These are phyloP conservation scores for Argynnis bischoffii DNA, from an alignment of 2,888 invertebrate genomes.

Conservation along the genomic window DNA sequence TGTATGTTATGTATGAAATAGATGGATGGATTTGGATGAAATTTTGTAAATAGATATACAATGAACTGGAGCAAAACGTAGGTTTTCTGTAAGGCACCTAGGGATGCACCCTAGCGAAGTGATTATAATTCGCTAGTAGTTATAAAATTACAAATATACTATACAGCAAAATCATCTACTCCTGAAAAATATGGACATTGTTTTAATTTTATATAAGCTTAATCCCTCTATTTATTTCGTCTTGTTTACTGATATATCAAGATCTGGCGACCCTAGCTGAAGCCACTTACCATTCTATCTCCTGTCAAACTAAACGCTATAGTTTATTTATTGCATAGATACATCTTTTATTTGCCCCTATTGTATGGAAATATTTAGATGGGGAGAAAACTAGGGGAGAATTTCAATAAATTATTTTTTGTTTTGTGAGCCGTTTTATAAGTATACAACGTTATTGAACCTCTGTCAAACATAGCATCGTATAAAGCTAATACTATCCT, in stretches of 20 bases:
- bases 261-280: constrained; percentile 27
- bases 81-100: too few relatives aligned
- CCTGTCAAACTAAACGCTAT: constrained; percentile 26
- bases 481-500: too few relatives aligned
- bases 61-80: too few relatives aligned
- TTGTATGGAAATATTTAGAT: constrained; percentile 18
- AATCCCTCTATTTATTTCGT: constrained; percentile 18
- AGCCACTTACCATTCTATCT: constrained; percentile 29
- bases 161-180: background rate
- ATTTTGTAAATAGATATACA: too few relatives aligned
- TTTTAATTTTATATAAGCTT: constrained; percentile 20
- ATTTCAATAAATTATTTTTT: constrained; percentile 8
- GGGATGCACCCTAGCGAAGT: background rate
- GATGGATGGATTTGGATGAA: too few relatives aligned
- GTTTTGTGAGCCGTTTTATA: background rate
- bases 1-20: too few relatives aligned
- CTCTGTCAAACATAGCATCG: background rate
- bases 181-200: background rate
- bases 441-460: background rate
- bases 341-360: constrained; percentile 26
- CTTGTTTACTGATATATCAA: constrained; percentile 29
- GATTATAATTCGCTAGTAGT: background rate
- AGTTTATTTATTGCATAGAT: constrained; percentile 28
- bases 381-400: constrained; percentile 3
- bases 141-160: background rate